Percentiles rank a stretch among this genome's conserved stretches.
These are phyloP conservation scores for Phragmatobia fuliginosa DNA, from an alignment of 2,888 invertebrate species.

Conservation along the genomic window DNA sequence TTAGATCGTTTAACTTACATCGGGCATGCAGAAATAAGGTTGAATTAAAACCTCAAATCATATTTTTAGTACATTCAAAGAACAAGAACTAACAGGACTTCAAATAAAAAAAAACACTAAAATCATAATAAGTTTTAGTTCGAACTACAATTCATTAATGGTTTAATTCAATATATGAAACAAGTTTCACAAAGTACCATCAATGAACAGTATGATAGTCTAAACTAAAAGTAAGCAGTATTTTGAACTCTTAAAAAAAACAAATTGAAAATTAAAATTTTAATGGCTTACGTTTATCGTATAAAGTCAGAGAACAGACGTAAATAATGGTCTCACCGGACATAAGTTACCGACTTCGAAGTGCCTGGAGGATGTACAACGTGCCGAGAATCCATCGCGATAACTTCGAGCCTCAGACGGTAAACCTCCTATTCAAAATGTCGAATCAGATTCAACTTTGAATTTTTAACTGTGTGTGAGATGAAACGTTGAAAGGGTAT, in stretches of 20 bases:
- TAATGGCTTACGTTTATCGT: background rate
- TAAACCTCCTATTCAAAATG: conserved; percentile 15
- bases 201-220: too few species aligned
- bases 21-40: too few species aligned
- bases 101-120: too few species aligned
- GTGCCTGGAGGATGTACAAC: conserved; percentile 19
- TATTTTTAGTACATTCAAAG: too few species aligned
- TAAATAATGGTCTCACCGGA: conserved; percentile 18
- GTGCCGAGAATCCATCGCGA: conserved; percentile 13
- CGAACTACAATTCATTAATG: too few species aligned
- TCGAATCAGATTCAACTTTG: conserved; percentile 6
- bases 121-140: too few species aligned
- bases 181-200: too few species aligned
- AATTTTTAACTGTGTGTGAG: background rate
- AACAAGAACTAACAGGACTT: too few species aligned
- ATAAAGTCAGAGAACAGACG: conserved; percentile 9
- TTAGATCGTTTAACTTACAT: too few species aligned
- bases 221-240: background rate
- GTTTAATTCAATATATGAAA: too few species aligned
- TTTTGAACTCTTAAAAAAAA: background rate
- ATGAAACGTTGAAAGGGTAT: conserved; percentile 35
- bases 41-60: too few species aligned
- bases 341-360: conserved; percentile 14
- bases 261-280: conserved; percentile 4
- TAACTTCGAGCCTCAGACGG: conserved; percentile 9